Evolutionary conservation across 2,888 invertebrate species (phyloP).

Genomic region (Amorpha juglandis): DNA sequence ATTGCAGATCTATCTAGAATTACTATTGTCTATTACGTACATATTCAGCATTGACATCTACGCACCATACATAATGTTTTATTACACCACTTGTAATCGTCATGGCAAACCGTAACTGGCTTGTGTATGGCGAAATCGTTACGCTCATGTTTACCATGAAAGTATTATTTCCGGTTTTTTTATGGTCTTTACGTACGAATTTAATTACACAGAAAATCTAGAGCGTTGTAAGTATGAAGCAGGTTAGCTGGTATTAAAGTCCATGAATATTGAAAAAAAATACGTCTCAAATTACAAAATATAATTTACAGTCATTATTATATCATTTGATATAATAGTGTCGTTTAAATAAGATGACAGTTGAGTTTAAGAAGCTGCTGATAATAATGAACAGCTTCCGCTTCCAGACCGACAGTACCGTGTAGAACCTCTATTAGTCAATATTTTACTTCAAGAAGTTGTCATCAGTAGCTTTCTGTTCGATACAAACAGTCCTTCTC

Average conservation of each 20-base stretch:
- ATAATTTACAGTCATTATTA: background rate
- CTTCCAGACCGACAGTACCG: too few species aligned
- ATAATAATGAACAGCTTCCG: background rate
- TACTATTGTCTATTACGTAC: background rate
- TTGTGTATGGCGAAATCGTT: background rate
- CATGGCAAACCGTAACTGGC: background rate
- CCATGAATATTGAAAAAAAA: background rate
- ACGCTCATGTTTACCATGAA: slow-evolving; percentile 13
- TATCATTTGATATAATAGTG: background rate
- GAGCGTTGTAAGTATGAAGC: background rate
- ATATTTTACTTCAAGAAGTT: too few species aligned
- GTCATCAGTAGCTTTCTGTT: too few species aligned
- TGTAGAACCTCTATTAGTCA: too few species aligned
- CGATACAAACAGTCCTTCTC: too few species aligned
- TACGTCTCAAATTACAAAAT: background rate
- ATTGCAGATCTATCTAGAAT: background rate
- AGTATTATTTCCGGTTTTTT: background rate
- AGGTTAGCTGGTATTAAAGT: slow-evolving; percentile 8
- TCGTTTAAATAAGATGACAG: slow-evolving; percentile 2
- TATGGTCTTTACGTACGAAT: background rate
- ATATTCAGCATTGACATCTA: background rate
- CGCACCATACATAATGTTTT: background rate
- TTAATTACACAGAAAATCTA: background rate
- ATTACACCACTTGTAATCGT: background rate
- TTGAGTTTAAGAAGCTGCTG: background rate